Conservation (phyloP, 2,888 invertebrate species). For the Apamea epomidion region DNA sequence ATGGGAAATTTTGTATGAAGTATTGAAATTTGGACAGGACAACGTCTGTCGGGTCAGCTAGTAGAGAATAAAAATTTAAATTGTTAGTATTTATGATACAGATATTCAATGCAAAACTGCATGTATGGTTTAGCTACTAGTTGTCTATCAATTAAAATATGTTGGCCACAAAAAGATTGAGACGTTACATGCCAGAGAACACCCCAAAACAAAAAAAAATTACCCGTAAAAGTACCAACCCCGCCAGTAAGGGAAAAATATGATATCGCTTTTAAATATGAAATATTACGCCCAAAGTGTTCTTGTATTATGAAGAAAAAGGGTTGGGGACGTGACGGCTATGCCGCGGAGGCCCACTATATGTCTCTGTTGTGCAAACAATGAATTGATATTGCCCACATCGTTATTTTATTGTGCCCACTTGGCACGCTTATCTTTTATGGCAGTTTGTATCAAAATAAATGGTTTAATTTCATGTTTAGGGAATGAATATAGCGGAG, state of each 20-base stretch:
- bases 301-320: constrained; percentile 85
- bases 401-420: constrained; percentile 69
- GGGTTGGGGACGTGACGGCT: constrained; percentile 86
- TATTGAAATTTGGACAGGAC: background rate
- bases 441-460: constrained; percentile 36
- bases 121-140: background rate
- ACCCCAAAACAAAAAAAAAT: constrained; percentile 49
- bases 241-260: constrained; percentile 80
- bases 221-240: constrained; percentile 68
- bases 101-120: background rate
- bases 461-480: constrained; percentile 18
- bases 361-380: constrained; percentile 85
- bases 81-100: background rate
- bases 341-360: constrained; percentile 71
- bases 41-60: background rate
- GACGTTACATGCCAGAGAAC: constrained; percentile 21
- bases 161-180: constrained; percentile 23
- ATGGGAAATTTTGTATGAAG: too few species aligned
- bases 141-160: background rate
- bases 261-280: constrained; percentile 88
- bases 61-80: background rate
- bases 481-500: background rate
- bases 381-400: constrained; percentile 81
- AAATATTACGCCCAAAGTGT: constrained; percentile 84
- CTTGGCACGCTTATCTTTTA: constrained; percentile 53